Percentiles rank a stretch among this genome's conserved stretches.
Evolutionary conservation across 2,888 invertebrate genomes (phyloP).

Genomic region (Micoletzkya japonica): DNA sequence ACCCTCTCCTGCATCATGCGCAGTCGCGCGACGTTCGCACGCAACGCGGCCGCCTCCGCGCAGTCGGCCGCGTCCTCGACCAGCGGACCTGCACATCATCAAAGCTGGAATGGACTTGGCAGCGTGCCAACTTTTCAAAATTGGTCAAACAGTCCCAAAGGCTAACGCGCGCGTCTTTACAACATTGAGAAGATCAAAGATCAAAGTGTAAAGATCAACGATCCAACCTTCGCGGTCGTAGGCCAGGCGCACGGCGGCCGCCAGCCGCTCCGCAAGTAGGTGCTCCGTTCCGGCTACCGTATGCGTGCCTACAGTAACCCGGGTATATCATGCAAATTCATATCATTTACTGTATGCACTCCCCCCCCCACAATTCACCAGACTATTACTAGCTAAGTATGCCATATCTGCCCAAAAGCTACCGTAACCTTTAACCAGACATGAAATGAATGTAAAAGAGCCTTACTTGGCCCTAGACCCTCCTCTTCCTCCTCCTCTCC

Average conservation of each 20-base stretch:
- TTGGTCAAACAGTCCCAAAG: no score
- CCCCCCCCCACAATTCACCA: no score
- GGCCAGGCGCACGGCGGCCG: neutral
- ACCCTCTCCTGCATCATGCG: constrained; percentile 38
- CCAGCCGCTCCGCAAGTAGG: neutral
- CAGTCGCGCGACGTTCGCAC: constrained; percentile 41
- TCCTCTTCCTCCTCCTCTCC: constrained; percentile 28
- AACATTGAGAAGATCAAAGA: no score
- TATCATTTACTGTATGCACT: no score
- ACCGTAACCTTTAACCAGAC: neutral
- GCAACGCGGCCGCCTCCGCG: constrained; percentile 37
- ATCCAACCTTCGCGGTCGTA: neutral
- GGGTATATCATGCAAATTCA: no score
- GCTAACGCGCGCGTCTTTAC: no score
- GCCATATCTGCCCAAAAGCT: neutral
- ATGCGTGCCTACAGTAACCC: neutral
- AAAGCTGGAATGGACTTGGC: no score
- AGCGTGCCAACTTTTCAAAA: no score
- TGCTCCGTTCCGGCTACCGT: neutral
- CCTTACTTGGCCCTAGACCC: constrained; percentile 17
- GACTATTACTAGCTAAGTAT: neutral
- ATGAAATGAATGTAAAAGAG: no score
- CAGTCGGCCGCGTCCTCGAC: constrained; percentile 20
- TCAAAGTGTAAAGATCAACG: neutral
- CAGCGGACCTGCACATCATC: constrained; percentile 10